phyloP scores from a whole-genome alignment of 2,888 invertebrate species.

The Pyrrhia umbra region DNA sequence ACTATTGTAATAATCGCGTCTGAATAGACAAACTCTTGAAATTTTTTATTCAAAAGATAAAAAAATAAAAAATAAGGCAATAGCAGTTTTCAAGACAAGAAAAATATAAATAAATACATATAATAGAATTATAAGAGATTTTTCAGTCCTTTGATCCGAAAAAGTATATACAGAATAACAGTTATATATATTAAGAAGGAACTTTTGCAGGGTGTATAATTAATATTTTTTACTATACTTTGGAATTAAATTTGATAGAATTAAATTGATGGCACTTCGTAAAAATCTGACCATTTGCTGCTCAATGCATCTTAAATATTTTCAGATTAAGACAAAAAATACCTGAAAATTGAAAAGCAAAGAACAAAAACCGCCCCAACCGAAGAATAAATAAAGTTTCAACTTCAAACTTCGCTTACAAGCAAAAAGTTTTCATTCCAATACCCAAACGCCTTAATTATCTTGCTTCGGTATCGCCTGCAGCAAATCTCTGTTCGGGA shows the following conservation, averaged over 20 bases:
- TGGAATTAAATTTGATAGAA: neutral
- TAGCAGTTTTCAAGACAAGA: neutral
- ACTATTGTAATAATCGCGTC: neutral
- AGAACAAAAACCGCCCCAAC: conserved; percentile 67
- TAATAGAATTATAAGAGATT: too few relatives aligned
- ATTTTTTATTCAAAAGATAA: too few relatives aligned
- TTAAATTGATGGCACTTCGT: neutral
- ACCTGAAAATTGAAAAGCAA: conserved; percentile 64
- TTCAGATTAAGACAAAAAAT: conserved; percentile 19
- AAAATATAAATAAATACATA: neutral
- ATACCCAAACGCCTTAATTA: conserved; percentile 67
- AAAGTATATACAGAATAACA: too few relatives aligned
- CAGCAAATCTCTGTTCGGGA: conserved; percentile 69
- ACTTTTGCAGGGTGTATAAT: too few relatives aligned
- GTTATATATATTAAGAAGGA: too few relatives aligned
- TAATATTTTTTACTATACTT: too few relatives aligned
- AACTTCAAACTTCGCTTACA: conserved; percentile 64
- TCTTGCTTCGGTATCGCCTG: conserved; percentile 64
- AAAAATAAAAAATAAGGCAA: neutral
- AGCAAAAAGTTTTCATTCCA: conserved; percentile 51
- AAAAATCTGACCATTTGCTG: neutral
- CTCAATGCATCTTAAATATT: neutral
- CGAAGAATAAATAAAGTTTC: conserved; percentile 72
- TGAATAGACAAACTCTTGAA: too few relatives aligned
- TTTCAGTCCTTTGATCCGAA: too few relatives aligned